Evolutionary conservation across 2,113 vertebrate genomes (phyloP), one percentile per base, ranked within the genome.

Genomic region (Burhinus bistriatus): DNA sequence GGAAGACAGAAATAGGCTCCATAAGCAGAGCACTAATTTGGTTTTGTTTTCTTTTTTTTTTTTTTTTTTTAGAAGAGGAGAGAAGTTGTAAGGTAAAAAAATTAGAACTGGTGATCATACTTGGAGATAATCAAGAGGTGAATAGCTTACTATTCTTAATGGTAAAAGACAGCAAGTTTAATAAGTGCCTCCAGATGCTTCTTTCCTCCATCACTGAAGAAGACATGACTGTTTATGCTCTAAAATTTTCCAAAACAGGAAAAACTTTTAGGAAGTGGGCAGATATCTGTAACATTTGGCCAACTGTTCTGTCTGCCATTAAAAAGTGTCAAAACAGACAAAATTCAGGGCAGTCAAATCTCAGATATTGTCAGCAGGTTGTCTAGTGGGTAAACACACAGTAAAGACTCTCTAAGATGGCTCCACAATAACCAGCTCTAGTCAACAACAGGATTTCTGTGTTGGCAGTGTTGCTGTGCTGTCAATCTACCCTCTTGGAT

Each of bases 51-150:
- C 70, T 96, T 85, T 85, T 82, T 40, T 40, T 40, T 40, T 40
- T 40, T 68, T 1, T 73, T 96, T 85, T 85, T 82, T 30, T 34
- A 79, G 47, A 90, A 92, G 27, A 19, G 7, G 25, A 66, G 6
- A 9, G 21, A 75, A 54, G 9, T 59, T 44, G 38, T 85, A 32
- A 92, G 77, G 36, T 42, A 26, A 87, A 40, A 70, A 62, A 38
- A 15, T 5, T 2, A 0, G 14, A 70, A 55, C 11, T 26, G 7
- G 17, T 0, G 2, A 52, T 49, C 10, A 8, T 72, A 70, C 52
- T 66, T 55, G 40, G 26, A 75, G 16, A 71, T 59, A 51, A 79
- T 36, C 25, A 90, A 73, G 26, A 95, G 22, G 16, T 68, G 13
- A 47, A 89, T 7, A 87, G 36, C 72, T 72, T 55, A 65, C 19